A percentile compares a stretch with the other conserved stretches of the same genome.
Conservation (phyloP, 2,113 vertebrate species). For the Coreoperca whiteheadi region DNA sequence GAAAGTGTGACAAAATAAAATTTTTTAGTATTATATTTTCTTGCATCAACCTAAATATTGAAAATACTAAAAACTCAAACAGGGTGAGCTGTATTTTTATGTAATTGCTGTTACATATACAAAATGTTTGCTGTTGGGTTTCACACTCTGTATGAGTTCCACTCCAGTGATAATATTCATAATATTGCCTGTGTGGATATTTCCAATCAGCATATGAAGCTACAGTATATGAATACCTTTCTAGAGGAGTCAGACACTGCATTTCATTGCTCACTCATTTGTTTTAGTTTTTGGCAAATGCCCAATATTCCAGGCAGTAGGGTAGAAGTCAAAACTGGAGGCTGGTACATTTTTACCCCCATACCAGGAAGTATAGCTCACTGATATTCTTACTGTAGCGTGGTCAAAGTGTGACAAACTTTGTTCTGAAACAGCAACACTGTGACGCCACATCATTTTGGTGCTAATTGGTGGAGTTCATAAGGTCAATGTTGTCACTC, state of each 20-base stretch:
- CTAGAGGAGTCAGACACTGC: neutral
- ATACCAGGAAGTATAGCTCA: neutral
- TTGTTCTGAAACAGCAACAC: neutral
- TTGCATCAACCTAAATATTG: neutral
- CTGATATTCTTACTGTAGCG: neutral
- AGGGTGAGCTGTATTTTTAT: neutral
- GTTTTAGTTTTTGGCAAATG: neutral
- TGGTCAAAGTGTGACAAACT: slow-evolving; percentile 4
- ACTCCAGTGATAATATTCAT: slow-evolving; percentile 10
- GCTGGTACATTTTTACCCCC: neutral
- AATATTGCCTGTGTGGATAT: slow-evolving; percentile 25
- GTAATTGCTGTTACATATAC: slow-evolving; percentile 20
- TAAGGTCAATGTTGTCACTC: slow-evolving; percentile 21
- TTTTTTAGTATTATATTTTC: neutral
- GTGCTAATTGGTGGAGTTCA: slow-evolving; percentile 10
- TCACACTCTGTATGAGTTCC: slow-evolving; percentile 29
- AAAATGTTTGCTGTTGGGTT: slow-evolving; percentile 10
- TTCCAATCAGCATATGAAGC: slow-evolving; percentile 30
- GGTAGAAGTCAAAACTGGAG: slow-evolving; percentile 5
- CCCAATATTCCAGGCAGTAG: neutral
- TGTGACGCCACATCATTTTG: neutral
- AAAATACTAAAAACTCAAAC: neutral
- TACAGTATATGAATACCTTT: slow-evolving; percentile 11
- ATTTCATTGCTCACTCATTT: slow-evolving; percentile 7
- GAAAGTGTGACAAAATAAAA: neutral